Percentiles rank a stretch among this genome's conserved stretches.
Evolutionary conservation across 2,888 invertebrate species (phyloP).

Genomic region (Acrobasis repandana): DNA sequence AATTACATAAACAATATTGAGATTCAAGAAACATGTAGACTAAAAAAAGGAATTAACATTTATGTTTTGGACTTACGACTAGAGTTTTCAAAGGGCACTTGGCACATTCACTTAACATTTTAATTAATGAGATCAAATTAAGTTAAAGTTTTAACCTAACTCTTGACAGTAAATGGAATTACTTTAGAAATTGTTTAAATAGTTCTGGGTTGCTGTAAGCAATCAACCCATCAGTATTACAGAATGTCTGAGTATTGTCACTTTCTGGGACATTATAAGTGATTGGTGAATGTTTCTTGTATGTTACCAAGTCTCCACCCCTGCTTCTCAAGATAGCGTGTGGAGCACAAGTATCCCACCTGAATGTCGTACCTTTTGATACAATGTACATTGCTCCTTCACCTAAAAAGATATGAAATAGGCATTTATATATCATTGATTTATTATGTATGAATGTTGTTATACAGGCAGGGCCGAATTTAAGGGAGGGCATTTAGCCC

Average conservation of each 20-base stretch:
- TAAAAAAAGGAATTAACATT: no score
- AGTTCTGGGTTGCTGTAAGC: conserved; percentile 52
- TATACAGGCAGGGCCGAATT: no score
- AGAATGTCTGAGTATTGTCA: conserved; percentile 56
- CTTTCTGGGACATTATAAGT: conserved; percentile 59
- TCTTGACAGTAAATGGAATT: conserved; percentile 24
- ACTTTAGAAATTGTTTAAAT: conserved; percentile 46
- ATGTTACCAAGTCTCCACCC: conserved; percentile 87
- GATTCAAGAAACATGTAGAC: no score
- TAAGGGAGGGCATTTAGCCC: no score
- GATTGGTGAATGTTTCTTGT: conserved; percentile 46
- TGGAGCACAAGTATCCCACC: conserved; percentile 97
- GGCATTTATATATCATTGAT: no score
- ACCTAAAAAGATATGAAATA: conserved; percentile 42
- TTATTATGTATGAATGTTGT: no score
- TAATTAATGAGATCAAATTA: conserved; percentile 6
- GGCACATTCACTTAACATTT: conserved; percentile 17
- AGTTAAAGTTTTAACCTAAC: neutral
- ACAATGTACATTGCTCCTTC: conserved; percentile 86
- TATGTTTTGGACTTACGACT: neutral
- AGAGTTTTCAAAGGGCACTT: conserved; percentile 10
- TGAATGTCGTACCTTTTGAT: conserved; percentile 90
- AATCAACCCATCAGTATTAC: conserved; percentile 66
- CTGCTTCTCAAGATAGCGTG: conserved; percentile 91
- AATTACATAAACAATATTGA: neutral